Evolutionary conservation across 1,140 invertebrate genomes (phyloP).

Genomic region (Papilio polyxenes): DNA sequence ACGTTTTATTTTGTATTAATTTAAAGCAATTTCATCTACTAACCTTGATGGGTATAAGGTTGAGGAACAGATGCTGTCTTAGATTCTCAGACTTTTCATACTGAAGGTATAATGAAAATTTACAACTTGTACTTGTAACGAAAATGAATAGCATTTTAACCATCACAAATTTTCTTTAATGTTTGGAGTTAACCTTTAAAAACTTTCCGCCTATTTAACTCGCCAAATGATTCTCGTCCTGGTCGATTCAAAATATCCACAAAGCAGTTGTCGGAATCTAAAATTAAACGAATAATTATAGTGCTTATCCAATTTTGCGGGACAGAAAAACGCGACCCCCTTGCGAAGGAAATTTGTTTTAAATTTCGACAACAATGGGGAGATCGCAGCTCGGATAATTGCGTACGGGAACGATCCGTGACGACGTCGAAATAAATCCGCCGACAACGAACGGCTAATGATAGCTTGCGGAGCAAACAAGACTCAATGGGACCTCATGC

Average conservation of each 20-base stretch:
- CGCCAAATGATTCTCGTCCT: constrained; percentile 51
- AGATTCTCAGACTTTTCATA: neutral
- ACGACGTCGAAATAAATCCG: constrained; percentile 65
- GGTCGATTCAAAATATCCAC: constrained; percentile 64
- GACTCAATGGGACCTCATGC: constrained; percentile 55
- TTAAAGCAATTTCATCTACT: neutral
- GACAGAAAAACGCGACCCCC: constrained; percentile 75
- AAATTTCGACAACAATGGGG: constrained; percentile 79
- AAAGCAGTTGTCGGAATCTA: constrained; percentile 55
- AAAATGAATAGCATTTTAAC: neutral
- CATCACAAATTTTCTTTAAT: neutral
- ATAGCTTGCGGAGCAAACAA: constrained; percentile 62
- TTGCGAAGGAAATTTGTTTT: constrained; percentile 78
- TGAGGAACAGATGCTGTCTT: neutral
- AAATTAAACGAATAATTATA: constrained; percentile 76
- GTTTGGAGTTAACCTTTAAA: constrained; percentile 7
- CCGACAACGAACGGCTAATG: constrained; percentile 70
- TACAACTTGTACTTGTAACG: too few species aligned
- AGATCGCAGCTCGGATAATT: constrained; percentile 74
- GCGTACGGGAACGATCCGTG: constrained; percentile 69
- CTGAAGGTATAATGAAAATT: neutral
- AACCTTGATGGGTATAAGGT: neutral
- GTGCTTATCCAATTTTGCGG: constrained; percentile 79
- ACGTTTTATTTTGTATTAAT: neutral
- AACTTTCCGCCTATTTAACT: constrained; percentile 65